Conservation (phyloP, 1,140 invertebrate species). For the Homalodisca vitripennis region DNA sequence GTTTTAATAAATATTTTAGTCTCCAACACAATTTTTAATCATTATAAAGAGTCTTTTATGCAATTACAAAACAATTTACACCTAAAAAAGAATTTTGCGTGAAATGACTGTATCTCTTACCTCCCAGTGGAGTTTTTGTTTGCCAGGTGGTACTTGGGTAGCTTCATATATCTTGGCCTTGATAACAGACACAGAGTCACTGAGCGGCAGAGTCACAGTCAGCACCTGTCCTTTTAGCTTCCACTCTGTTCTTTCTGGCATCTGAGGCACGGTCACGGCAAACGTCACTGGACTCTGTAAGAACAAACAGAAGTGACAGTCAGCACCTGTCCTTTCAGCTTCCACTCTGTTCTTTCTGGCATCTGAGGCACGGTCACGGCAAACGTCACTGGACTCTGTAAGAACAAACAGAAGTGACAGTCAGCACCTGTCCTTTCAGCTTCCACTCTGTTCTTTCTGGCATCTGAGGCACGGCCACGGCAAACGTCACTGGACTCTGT, state of each 20-base stretch:
- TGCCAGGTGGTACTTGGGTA: conserved; percentile 92
- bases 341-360: conserved; percentile 93
- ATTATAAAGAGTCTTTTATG: no score
- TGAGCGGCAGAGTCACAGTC: conserved; percentile 73
- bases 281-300: conserved; percentile 68
- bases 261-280: conserved; percentile 76
- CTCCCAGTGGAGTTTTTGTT: conserved; percentile 94
- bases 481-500: no score
- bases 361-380: conserved; percentile 78
- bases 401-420: no score
- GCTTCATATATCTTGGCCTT: conserved; percentile 89
- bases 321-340: conserved; percentile 89
- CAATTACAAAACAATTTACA: no score
- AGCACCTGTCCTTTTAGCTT: conserved; percentile 92
- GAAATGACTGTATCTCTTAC: no score
- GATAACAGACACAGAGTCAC: conserved; percentile 78
- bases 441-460: no score
- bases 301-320: conserved; percentile 59
- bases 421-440: no score
- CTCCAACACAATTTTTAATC: no score
- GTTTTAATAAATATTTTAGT: no score
- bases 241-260: conserved; percentile 93
- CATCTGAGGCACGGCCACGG: no score
- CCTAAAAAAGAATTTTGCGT: no score
- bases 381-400: conserved; percentile 68